A percentile compares a stretch with the other conserved stretches of the same genome.
Evolutionary conservation across 2,888 invertebrate genomes (phyloP).

Genomic region (Thymelicus acteon): DNA sequence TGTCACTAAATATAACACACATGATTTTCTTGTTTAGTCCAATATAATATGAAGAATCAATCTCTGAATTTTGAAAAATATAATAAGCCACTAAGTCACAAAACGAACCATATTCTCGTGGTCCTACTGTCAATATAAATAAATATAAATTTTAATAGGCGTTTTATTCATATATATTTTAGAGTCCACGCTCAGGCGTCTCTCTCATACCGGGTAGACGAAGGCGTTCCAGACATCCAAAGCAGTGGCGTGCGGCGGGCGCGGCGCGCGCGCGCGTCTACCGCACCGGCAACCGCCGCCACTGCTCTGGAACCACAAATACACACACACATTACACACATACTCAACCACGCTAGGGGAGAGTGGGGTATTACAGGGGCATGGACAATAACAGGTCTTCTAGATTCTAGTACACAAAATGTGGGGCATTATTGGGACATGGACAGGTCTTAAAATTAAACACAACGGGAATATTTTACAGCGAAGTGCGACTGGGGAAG

Average conservation of each 20-base stretch:
- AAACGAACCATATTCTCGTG: constrained; percentile 3
- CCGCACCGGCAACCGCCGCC: constrained; percentile 85
- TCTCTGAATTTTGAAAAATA: too few relatives aligned
- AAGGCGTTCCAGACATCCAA: constrained; percentile 87
- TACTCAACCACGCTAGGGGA: constrained; percentile 15
- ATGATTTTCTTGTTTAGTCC: too few relatives aligned
- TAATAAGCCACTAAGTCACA: not conserved
- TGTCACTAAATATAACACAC: too few relatives aligned
- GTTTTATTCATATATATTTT: not conserved
- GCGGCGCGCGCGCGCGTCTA: constrained; percentile 86
- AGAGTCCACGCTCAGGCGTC: constrained; percentile 68
- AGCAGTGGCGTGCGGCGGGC: constrained; percentile 89
- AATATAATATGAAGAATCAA: too few relatives aligned
- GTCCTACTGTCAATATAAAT: not conserved
- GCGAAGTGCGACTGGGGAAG: not conserved
- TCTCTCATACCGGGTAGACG: constrained; percentile 86
- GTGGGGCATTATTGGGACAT: constrained; percentile 5
- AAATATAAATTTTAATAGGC: too few relatives aligned
- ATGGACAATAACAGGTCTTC: too few relatives aligned
- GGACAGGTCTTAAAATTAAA: not conserved
- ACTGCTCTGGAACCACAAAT: constrained; percentile 86
- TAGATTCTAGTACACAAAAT: too few relatives aligned
- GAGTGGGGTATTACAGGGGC: too few relatives aligned
- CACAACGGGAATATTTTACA: not conserved
- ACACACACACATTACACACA: constrained; percentile 76